A percentile compares a stretch with the other conserved stretches of the same genome.
phyloP scores from a whole-genome alignment of 2,888 invertebrate species.

The Terebella lapidaria region DNA sequence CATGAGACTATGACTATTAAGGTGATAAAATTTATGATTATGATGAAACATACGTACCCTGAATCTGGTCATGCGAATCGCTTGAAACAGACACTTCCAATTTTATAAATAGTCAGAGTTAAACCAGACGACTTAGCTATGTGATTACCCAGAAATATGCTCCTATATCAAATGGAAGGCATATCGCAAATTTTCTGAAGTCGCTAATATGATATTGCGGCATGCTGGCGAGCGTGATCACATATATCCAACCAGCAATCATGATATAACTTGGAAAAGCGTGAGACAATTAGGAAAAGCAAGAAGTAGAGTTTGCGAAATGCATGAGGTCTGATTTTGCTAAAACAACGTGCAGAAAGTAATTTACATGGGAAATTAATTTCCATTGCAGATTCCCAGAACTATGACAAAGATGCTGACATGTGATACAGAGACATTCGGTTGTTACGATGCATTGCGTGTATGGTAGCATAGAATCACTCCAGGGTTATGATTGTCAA shows the following conservation, averaged over 20 bases:
- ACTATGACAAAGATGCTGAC: too few species aligned
- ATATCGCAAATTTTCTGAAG: conserved; percentile 93
- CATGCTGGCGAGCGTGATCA: conserved; percentile 77
- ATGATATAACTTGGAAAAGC: conserved; percentile 69
- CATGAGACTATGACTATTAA: conserved; percentile 93
- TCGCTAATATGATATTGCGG: conserved; percentile 89
- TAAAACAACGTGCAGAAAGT: too few species aligned
- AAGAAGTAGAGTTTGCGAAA: too few species aligned
- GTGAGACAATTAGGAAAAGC: not conserved
- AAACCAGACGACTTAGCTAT: too few species aligned
- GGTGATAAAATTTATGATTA: conserved; percentile 60
- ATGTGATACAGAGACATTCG: conserved; percentile 83
- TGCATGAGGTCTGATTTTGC: too few species aligned
- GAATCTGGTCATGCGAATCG: conserved; percentile 13
- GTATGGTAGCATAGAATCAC: conserved; percentile 87
- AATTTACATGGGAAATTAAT: too few species aligned
- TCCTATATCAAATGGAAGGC: conserved; percentile 88
- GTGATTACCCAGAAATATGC: conserved; percentile 64
- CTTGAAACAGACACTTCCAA: not conserved
- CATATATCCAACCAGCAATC: conserved; percentile 87
- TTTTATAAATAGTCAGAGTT: too few species aligned
- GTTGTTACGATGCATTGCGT: conserved; percentile 95
- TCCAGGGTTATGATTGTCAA: conserved; percentile 93
- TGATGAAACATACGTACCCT: conserved; percentile 49
- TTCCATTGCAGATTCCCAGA: too few species aligned